Conservation (phyloP, 92 coral and sea anemone genomes). For the Palythoa grandis region DNA sequence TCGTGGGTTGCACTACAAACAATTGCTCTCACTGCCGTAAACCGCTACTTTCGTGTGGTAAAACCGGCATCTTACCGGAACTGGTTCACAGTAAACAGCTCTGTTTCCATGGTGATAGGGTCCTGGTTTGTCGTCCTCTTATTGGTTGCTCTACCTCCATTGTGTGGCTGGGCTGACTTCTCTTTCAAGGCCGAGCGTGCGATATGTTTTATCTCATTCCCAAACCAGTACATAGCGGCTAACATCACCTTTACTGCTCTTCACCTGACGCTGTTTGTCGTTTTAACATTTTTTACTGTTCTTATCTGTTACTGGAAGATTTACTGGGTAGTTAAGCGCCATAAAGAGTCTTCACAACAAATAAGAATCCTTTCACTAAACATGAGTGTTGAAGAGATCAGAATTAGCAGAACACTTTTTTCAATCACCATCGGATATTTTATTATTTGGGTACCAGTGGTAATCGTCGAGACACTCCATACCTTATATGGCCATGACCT, state of each 20-base stretch:
- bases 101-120: constrained; percentile 16
- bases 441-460: constrained; percentile 14
- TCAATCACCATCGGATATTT: constrained; percentile 11
- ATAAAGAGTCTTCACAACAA: not conserved
- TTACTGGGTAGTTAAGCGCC: constrained; percentile 6
- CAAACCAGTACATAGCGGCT: not conserved
- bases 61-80: constrained; percentile 1
- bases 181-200: constrained; percentile 23
- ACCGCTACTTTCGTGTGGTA: constrained; percentile 14
- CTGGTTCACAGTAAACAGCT: constrained; percentile 13
- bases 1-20: constrained; percentile 18
- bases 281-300: not conserved
- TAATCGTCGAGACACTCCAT: constrained; percentile 14
- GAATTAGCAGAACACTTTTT: not conserved
- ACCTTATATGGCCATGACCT: constrained; percentile 11
- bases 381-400: constrained; percentile 19
- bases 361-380: not conserved
- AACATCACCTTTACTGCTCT: not conserved
- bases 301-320: constrained; percentile 1
- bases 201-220: constrained; percentile 15
- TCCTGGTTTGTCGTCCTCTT: constrained; percentile 15
- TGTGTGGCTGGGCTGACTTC: constrained; percentile 15
- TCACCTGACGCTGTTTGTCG: constrained; percentile 14
- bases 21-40: constrained; percentile 17
- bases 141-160: constrained; percentile 28